Evolutionary conservation across 2,797 vertebrate genomes (phyloP).

Genomic region (Sciurus carolinensis): DNA sequence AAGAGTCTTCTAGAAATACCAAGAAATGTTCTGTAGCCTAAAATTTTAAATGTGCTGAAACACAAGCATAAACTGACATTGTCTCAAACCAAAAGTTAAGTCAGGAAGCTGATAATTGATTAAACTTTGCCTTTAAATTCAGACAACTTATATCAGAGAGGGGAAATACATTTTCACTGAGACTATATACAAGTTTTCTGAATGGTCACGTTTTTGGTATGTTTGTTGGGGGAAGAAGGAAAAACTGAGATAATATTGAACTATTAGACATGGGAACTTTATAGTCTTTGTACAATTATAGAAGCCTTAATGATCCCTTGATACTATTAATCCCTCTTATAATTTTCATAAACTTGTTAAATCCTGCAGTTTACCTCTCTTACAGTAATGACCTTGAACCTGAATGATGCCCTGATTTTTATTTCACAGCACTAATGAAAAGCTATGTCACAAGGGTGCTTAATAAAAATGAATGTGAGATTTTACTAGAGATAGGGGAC

Average conservation of each 20-base stretch:
- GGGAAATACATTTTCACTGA: background rate
- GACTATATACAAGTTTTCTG: background rate
- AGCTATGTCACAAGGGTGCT: slow-evolving; percentile 72
- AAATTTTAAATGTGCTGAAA: background rate
- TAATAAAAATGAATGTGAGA: slow-evolving; percentile 81
- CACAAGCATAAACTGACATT: background rate
- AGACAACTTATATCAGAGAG: background rate
- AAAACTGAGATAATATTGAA: slow-evolving; percentile 12
- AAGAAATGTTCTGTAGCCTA: background rate
- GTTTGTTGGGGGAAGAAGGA: background rate
- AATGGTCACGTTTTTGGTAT: background rate
- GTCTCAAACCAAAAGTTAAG: background rate
- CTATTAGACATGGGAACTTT: slow-evolving; percentile 5
- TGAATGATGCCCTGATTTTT: slow-evolving; percentile 73
- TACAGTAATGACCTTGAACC: slow-evolving; percentile 60
- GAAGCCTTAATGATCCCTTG: slow-evolving; percentile 3
- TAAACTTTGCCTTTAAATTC: background rate
- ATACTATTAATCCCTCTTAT: slow-evolving; percentile 67
- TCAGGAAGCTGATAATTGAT: background rate
- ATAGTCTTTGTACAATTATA: slow-evolving; percentile 38
- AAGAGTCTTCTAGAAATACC: background rate
- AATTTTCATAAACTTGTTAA: slow-evolving; percentile 78
- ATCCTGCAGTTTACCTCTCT: slow-evolving; percentile 66
- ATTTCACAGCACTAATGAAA: slow-evolving; percentile 77
- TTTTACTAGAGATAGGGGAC: slow-evolving; percentile 78